Evolutionary conservation across 2,888 invertebrate species (phyloP).

Genomic region (Mellilla xanthometata): DNA sequence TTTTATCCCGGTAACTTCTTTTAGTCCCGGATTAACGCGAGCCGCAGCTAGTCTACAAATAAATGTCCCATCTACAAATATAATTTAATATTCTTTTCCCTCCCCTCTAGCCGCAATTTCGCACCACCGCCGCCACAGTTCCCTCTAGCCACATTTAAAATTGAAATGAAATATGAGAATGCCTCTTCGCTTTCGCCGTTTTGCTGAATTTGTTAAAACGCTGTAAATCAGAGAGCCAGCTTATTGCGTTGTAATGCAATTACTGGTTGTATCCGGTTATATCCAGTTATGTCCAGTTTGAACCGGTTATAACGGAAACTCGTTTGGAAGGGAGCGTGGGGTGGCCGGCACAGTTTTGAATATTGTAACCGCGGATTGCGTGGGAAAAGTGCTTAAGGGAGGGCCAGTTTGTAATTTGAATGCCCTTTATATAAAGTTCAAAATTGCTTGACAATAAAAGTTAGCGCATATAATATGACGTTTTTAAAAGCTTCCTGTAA

Average conservation of each 20-base stretch:
- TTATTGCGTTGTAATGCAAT: slow-evolving; percentile 20
- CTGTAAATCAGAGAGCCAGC: slow-evolving; percentile 12
- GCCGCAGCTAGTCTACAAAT: too few relatives aligned
- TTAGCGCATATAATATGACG: too few relatives aligned
- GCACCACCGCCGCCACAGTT: neutral
- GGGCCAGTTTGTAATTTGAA: too few relatives aligned
- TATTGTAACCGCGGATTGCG: neutral
- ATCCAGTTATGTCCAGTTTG: neutral
- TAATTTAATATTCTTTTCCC: too few relatives aligned
- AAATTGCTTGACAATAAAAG: too few relatives aligned
- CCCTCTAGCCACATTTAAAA: slow-evolving; percentile 13
- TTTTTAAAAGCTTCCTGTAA: too few relatives aligned
- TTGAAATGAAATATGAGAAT: slow-evolving; percentile 19
- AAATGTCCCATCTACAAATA: too few relatives aligned
- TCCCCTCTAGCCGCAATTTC: too few relatives aligned
- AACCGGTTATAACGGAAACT: slow-evolving; percentile 1
- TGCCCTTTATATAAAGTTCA: too few relatives aligned
- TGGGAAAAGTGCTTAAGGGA: neutral
- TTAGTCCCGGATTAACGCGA: too few relatives aligned
- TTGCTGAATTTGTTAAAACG: slow-evolving; percentile 9
- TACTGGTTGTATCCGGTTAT: neutral
- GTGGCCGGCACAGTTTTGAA: neutral
- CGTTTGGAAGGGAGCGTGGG: neutral
- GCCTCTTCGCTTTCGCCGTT: slow-evolving; percentile 9
- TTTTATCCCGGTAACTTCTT: too few relatives aligned